A percentile compares a stretch with the other conserved stretches of the same genome.
These are phyloP conservation scores for Poeciliopsis occidentalis DNA, from an alignment of 2,113 vertebrate genomes.

Conservation along the genomic window DNA sequence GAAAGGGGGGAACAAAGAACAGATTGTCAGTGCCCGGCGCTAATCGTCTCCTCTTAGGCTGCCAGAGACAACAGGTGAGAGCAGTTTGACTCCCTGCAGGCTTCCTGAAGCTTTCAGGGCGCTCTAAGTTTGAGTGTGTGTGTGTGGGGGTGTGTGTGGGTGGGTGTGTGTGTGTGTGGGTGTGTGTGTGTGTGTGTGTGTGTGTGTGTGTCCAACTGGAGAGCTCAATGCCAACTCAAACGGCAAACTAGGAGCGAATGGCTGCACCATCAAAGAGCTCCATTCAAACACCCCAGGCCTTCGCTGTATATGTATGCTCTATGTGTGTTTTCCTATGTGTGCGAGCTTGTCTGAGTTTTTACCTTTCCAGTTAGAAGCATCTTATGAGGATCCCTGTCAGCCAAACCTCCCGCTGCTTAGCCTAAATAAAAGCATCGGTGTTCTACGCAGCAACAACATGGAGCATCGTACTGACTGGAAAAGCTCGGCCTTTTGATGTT, in stretches of 20 bases:
- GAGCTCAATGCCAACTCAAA: constrained; percentile 73
- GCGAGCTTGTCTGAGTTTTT: constrained; percentile 1
- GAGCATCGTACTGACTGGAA: background rate
- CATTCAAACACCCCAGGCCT: constrained; percentile 63
- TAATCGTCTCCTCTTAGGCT: constrained; percentile 77
- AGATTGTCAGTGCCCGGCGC: constrained; percentile 74
- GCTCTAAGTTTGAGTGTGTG: constrained; percentile 47
- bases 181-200: constrained; percentile 36
- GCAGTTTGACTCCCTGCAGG: constrained; percentile 80
- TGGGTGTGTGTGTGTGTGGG: constrained; percentile 42
- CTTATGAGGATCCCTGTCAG: constrained; percentile 11
- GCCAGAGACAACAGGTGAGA: constrained; percentile 85
- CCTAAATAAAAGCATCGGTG: background rate
- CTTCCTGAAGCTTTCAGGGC: constrained; percentile 73
- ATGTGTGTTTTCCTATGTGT: constrained; percentile 17
- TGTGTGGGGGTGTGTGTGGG: constrained; percentile 29
- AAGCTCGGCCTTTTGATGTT: constrained; percentile 61
- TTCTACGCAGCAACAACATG: background rate
- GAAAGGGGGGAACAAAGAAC: constrained; percentile 71
- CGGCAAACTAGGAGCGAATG: constrained; percentile 61
- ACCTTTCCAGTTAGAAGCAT: constrained; percentile 24
- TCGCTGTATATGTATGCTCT: constrained; percentile 3
- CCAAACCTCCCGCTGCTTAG: constrained; percentile 16
- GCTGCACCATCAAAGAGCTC: constrained; percentile 63
- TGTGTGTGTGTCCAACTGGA: constrained; percentile 41